Conservation (phyloP, 2,888 invertebrate species). For the Hemaris fuciformis region DNA sequence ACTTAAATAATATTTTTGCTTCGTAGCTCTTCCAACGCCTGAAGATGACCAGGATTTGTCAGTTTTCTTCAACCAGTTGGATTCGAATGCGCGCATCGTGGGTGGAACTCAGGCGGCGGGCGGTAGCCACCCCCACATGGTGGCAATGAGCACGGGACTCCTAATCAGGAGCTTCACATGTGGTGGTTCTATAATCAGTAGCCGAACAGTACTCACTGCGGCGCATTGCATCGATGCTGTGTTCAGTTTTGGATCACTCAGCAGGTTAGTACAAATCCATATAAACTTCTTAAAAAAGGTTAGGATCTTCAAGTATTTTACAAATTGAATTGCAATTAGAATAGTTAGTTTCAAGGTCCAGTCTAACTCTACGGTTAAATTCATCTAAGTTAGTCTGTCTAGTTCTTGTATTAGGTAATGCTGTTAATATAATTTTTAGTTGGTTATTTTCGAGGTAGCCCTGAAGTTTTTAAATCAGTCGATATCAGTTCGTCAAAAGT, state of each 20-base stretch:
- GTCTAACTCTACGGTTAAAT: too few species aligned
- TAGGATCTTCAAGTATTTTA: too few species aligned
- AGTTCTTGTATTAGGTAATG: too few species aligned
- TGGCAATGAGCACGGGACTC: constrained; percentile 44
- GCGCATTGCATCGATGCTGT: constrained; percentile 59
- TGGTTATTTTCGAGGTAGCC: too few species aligned
- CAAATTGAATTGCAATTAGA: too few species aligned
- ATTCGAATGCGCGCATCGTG: constrained; percentile 50
- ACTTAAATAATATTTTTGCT: background rate
- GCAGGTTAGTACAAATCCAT: background rate
- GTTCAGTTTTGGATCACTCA: constrained; percentile 22
- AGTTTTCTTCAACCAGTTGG: constrained; percentile 47
- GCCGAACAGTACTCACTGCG: constrained; percentile 52
- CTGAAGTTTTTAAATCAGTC: too few species aligned
- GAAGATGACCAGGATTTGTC: constrained; percentile 40
- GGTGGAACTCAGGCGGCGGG: constrained; percentile 47
- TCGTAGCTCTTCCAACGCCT: constrained; percentile 54
- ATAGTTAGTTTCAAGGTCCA: too few species aligned
- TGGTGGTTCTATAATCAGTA: constrained; percentile 53
- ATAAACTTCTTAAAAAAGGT: too few species aligned
- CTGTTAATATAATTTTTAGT: too few species aligned
- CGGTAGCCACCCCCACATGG: constrained; percentile 57
- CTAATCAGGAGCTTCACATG: constrained; percentile 47
- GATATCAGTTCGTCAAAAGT: too few species aligned
- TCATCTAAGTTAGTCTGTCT: too few species aligned